Percentiles rank a stretch among this genome's conserved stretches.
Evolutionary conservation across 2,888 invertebrate species (phyloP).

Genomic region (Sepioteuthis lessoniana): DNA sequence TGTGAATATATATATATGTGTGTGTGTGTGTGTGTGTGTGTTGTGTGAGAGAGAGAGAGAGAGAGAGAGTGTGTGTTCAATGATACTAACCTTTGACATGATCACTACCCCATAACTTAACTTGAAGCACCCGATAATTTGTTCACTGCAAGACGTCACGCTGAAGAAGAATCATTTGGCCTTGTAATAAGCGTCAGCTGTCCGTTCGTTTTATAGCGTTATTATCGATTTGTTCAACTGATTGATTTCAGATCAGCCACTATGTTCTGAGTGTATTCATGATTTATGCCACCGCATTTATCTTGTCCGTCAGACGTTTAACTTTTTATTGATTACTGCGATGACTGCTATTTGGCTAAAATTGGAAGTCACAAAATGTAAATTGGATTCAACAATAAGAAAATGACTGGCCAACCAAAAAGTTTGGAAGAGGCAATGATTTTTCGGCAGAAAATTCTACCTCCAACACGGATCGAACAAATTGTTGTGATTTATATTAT

Average conservation of each 20-base stretch:
- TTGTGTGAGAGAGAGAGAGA: too few relatives aligned
- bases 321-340: not conserved
- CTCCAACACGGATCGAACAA: not conserved
- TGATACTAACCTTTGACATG: not conserved
- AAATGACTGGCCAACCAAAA: not conserved
- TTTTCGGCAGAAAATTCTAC: not conserved
- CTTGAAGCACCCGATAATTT: not conserved
- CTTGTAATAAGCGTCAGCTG: not conserved
- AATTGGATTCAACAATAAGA: not conserved
- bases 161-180: not conserved
- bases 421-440: not conserved
- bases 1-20: too few relatives aligned
- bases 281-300: not conserved
- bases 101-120: not conserved
- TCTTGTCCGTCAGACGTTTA: slow-evolving; percentile 8
- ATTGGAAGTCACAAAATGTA: not conserved
- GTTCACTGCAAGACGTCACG: not conserved
- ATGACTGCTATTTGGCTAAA: not conserved
- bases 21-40: not conserved
- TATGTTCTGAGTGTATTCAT: not conserved
- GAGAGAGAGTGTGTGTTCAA: not conserved
- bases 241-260: not conserved
- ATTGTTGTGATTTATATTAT: not conserved
- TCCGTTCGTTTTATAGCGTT: not conserved
- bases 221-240: not conserved